Evolutionary conservation across 1,140 invertebrate genomes (phyloP).

Genomic region (Matsumurasca onukii): DNA sequence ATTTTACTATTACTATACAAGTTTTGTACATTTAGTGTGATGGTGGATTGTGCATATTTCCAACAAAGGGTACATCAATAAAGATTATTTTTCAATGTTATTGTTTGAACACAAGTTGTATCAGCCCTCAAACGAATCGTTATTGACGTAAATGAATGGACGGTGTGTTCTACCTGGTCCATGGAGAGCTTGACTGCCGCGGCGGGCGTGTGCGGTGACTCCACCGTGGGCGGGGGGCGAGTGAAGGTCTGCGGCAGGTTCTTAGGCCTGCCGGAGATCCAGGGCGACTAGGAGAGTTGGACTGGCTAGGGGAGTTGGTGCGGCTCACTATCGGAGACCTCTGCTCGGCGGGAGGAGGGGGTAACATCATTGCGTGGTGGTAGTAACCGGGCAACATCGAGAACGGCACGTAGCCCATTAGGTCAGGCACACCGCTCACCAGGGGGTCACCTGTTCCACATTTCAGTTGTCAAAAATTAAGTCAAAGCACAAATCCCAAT

Average conservation of each 20-base stretch:
- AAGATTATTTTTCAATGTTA: no score
- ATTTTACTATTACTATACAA: no score
- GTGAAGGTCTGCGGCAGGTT: constrained; percentile 26
- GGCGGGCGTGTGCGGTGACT: background rate
- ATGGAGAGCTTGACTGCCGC: background rate
- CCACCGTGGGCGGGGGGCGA: constrained; percentile 14
- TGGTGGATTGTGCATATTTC: no score
- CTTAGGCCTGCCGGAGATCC: constrained; percentile 48
- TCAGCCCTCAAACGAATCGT: no score
- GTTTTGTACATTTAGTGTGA: no score
- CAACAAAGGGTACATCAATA: no score
- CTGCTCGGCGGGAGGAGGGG: constrained; percentile 44
- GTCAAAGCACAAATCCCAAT: no score
- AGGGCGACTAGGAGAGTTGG: constrained; percentile 50
- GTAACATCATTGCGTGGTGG: constrained; percentile 45
- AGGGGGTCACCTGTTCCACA: constrained; percentile 29
- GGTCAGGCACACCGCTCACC: constrained; percentile 23
- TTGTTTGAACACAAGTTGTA: no score
- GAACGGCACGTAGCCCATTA: constrained; percentile 14
- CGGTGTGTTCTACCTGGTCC: no score
- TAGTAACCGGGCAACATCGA: constrained; percentile 39
- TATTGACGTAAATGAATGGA: no score
- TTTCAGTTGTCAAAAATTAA: background rate
- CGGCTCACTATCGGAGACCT: constrained; percentile 52
- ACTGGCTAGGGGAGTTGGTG: constrained; percentile 53